Evolutionary conservation across 2,113 vertebrate genomes (phyloP), one percentile per base, ranked within the genome.

Genomic region (Nerophis ophidion): DNA sequence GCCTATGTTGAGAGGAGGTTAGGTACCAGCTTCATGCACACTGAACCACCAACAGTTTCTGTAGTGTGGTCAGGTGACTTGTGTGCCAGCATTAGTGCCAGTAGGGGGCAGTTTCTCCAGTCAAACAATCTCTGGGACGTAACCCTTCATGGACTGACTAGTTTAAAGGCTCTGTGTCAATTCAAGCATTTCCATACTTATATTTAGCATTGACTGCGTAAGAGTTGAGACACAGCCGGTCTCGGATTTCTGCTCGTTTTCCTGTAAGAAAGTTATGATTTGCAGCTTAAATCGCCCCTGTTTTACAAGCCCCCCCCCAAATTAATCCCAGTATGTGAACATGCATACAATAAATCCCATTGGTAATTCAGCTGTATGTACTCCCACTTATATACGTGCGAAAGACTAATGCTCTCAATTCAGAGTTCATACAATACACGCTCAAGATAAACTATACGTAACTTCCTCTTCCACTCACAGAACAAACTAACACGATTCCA

Each of bases 101-200:
- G 85, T 71, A 88, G 88, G 76, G 70, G 88, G 88, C 42, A 75
- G 48, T 72, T 77, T 64, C 65, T 63, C 61, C 63, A 69, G 70
- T 17, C 16, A 72, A 68, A 70, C 70, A 61, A 73, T 76, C 80
- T 86, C 77, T 56, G 77, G 80, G 72, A 71, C 38, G 38, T 38
- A 14, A 50, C 79, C 79, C 79, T 79, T 81, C 82, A 79, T 76
- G 68, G 82, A 77, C 62, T 60, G 74, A 71, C 63, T 36, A 6
- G 14, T 35, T 46, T 47, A 15, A 60, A 36, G 58, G 14, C 38
- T 17, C 15, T 51, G 49, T 51, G 4, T 26, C 63, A 66, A 70
- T 54, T 48, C 10, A 42, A 47, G 13, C 36, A 40, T 9, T 40
- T 40, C 38, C 8, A 40, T 40, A 40, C 40, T 44, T 44, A 12